A percentile compares a stretch with the other conserved stretches of the same genome.
phyloP scores from a whole-genome alignment of 2,888 invertebrate genomes.

The Slavum lentiscoides region DNA sequence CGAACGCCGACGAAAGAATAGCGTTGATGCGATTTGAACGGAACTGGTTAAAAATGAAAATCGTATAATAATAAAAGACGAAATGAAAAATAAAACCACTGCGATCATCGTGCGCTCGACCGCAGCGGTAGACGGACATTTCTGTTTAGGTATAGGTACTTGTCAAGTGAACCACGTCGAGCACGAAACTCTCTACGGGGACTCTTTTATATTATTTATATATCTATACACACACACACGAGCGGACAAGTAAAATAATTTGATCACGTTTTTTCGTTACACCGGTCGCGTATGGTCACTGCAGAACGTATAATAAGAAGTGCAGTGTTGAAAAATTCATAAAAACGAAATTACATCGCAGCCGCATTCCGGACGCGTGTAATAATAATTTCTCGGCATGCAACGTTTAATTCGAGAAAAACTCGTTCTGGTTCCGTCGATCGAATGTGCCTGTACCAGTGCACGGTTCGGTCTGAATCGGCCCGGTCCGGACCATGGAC shows the following conservation, averaged over 20 bases:
- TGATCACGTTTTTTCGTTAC: constrained; percentile 43
- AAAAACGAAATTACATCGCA: constrained; percentile 29
- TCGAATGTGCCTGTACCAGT: too few species aligned
- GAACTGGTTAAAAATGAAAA: constrained; percentile 7
- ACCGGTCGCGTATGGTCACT: constrained; percentile 17
- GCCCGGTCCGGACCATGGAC: too few species aligned
- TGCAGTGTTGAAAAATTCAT: constrained; percentile 23
- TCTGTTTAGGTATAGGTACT: neutral
- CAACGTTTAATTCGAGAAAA: neutral
- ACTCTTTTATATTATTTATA: neutral
- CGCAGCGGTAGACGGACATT: constrained; percentile 4
- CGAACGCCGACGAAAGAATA: too few species aligned
- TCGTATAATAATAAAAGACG: neutral
- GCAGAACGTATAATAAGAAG: constrained; percentile 33
- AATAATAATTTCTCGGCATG: neutral
- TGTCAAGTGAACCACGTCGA: constrained; percentile 17
- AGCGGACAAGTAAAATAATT: constrained; percentile 17
- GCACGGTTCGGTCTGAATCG: too few species aligned
- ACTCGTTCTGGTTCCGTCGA: neutral
- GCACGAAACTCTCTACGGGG: constrained; percentile 18
- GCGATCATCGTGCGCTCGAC: too few species aligned
- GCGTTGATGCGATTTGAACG: too few species aligned
- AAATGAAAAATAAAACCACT: neutral
- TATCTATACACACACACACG: neutral
- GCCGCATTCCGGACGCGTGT: too few species aligned